Conservation (phyloP, 2,113 vertebrate genomes). For the Quiscalus mexicanus region DNA sequence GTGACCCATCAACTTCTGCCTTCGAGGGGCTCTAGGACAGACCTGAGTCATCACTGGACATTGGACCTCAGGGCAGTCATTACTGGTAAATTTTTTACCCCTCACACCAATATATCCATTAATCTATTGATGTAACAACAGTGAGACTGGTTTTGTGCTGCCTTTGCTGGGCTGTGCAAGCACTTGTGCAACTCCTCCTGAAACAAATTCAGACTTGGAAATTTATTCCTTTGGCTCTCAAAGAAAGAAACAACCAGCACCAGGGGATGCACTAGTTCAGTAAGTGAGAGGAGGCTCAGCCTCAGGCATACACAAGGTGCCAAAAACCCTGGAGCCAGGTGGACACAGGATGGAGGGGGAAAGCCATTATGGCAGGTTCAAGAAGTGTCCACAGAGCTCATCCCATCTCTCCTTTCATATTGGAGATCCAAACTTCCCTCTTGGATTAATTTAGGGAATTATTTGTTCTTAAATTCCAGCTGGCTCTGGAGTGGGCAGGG, state of each 20-base stretch:
- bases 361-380: not conserved
- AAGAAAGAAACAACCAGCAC: not conserved
- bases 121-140: not conserved
- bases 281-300: not conserved
- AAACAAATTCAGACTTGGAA: not conserved
- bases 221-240: not conserved
- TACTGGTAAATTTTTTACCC: not conserved
- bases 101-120: not conserved
- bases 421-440: too few relatives aligned
- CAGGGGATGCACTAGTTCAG: not conserved
- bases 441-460: not conserved
- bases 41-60: accelerated
- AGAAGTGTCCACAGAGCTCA: not conserved
- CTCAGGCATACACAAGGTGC: not conserved
- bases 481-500: not conserved
- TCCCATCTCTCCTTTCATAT: not conserved
- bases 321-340: not conserved
- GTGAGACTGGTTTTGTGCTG: not conserved
- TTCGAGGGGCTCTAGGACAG: not conserved
- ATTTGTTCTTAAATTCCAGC: not conserved
- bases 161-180: not conserved
- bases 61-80: not conserved
- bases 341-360: not conserved
- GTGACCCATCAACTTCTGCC: not conserved
- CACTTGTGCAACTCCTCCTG: not conserved